A percentile compares a stretch with the other conserved stretches of the same genome.
phyloP scores from a whole-genome alignment of 1,140 invertebrate genomes.

The Plutomurus gul region DNA sequence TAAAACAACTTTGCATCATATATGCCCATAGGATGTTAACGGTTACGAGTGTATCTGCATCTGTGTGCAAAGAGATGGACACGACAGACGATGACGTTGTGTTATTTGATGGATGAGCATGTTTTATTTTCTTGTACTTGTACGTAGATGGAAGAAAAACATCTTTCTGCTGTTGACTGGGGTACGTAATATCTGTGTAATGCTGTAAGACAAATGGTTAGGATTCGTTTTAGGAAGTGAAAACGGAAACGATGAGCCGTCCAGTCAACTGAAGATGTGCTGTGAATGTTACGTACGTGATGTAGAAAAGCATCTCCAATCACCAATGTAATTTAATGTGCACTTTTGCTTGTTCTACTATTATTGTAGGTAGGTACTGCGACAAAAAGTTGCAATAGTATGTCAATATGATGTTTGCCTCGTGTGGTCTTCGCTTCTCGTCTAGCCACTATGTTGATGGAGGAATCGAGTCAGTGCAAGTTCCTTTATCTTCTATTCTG shows the following conservation, averaged over 20 bases:
- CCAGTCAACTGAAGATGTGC: neutral
- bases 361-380: too few relatives aligned
- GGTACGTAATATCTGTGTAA: neutral
- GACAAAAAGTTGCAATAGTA: too few relatives aligned
- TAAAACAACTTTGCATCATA: too few relatives aligned
- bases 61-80: too few relatives aligned
- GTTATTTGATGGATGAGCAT: slow-evolving; percentile 5
- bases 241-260: slow-evolving; percentile 3
- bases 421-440: too few relatives aligned
- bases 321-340: neutral
- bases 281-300: neutral
- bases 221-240: slow-evolving; percentile 16
- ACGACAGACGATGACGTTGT: neutral
- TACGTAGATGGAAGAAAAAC: neutral
- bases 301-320: neutral
- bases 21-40: too few relatives aligned
- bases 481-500: too few relatives aligned
- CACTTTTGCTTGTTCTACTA: neutral
- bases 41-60: too few relatives aligned
- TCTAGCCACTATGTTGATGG: too few relatives aligned
- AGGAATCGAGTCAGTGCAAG: too few relatives aligned
- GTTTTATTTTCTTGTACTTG: slow-evolving; percentile 13
- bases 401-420: too few relatives aligned
- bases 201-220: neutral
- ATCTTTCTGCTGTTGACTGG: neutral